Percentiles rank a stretch among this genome's conserved stretches.
phyloP scores from a whole-genome alignment of 2,113 vertebrate genomes.

The Nothocercus nigrocapillus region DNA sequence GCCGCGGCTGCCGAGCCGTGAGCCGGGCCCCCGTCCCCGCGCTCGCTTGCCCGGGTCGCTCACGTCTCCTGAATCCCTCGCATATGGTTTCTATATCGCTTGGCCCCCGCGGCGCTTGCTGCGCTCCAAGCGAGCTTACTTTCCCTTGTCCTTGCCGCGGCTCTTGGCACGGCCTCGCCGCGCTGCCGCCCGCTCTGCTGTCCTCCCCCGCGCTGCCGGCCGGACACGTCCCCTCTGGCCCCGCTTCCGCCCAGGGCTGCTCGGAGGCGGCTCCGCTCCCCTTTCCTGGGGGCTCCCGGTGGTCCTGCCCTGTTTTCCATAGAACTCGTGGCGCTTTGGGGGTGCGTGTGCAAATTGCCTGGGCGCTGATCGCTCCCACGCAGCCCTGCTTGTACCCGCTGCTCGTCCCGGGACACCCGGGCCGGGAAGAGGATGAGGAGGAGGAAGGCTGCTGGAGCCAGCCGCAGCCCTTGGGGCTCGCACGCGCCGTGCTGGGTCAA shows the following conservation, averaged over 20 bases:
- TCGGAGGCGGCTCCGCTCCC: neutral
- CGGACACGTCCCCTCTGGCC: too few species aligned
- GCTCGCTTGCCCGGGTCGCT: slow-evolving; percentile 25
- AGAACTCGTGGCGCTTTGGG: slow-evolving; percentile 11
- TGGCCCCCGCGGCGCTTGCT: slow-evolving; percentile 39
- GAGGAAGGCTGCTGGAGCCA: neutral
- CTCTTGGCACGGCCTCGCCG: slow-evolving; percentile 20
- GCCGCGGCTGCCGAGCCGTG: neutral
- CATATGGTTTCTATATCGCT: slow-evolving; percentile 64
- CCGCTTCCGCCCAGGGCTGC: neutral
- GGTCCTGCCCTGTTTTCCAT: neutral
- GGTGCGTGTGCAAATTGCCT: neutral
- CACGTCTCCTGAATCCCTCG: slow-evolving; percentile 52
- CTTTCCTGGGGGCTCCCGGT: neutral
- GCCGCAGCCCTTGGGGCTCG: too few species aligned
- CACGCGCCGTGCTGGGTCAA: neutral
- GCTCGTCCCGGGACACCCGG: too few species aligned
- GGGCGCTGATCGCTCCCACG: neutral
- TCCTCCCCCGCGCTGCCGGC: neutral
- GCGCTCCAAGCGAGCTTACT: slow-evolving; percentile 36
- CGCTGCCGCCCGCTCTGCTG: neutral
- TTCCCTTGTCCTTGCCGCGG: slow-evolving; percentile 54
- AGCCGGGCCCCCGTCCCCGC: neutral
- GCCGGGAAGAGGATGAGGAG: neutral
- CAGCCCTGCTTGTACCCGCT: too few species aligned